A percentile compares a stretch with the other conserved stretches of the same genome.
These are phyloP conservation scores for Zosterops lateralis DNA, from an alignment of 2,113 vertebrate species.

Conservation along the genomic window DNA sequence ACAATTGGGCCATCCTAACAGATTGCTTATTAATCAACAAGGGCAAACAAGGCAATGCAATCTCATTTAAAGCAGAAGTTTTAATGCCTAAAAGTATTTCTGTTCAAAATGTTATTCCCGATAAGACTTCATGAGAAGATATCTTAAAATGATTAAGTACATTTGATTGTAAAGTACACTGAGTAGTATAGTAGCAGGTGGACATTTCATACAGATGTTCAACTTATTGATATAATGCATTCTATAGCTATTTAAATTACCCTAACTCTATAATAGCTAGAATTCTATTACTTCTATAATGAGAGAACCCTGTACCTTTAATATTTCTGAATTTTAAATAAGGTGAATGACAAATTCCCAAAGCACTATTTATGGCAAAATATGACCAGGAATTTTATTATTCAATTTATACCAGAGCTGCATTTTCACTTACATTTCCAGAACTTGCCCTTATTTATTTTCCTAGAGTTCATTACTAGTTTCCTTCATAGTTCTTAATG, in stretches of 20 bases:
- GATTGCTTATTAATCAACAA: constrained; percentile 82
- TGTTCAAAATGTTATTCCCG: constrained; percentile 77
- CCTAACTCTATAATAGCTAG: constrained; percentile 73
- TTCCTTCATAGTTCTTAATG: constrained; percentile 39
- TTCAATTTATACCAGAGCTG: constrained; percentile 71
- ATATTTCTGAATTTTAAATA: constrained; percentile 82
- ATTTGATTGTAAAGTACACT: constrained; percentile 65
- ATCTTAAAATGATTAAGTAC: constrained; percentile 73
- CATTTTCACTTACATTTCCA: constrained; percentile 69
- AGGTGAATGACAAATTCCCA: constrained; percentile 76
- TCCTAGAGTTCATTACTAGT: constrained; percentile 56
- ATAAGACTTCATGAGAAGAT: constrained; percentile 73
- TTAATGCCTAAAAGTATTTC: constrained; percentile 77
- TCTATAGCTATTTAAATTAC: constrained; percentile 74
- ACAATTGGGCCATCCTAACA: constrained; percentile 70
- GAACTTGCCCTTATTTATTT: constrained; percentile 75
- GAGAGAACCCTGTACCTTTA: constrained; percentile 72
- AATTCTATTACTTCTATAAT: constrained; percentile 81
- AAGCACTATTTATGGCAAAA: constrained; percentile 78
- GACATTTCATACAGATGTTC: constrained; percentile 75
- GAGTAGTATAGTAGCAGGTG: constrained; percentile 71
- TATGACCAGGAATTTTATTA: constrained; percentile 77
- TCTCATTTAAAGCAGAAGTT: constrained; percentile 74
- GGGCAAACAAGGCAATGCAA: constrained; percentile 79
- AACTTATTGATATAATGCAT: constrained; percentile 74